phyloP scores from a whole-genome alignment of 2,888 invertebrate genomes.

The Eupithecia centaureata region DNA sequence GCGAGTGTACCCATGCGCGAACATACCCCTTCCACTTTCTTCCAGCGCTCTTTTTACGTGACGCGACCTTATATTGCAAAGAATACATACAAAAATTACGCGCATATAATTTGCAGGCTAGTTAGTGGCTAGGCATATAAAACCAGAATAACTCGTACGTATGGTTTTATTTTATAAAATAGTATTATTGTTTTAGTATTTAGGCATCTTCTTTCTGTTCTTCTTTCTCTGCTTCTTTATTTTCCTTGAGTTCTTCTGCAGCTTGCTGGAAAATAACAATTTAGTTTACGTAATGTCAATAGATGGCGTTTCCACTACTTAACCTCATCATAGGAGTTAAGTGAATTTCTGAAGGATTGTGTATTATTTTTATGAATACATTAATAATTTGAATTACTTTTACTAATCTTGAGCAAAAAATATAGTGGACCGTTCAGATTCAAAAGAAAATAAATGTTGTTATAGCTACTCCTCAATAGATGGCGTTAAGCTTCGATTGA shows the following conservation, averaged over 20 bases:
- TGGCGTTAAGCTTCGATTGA: not conserved
- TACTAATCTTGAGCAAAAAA: too few species aligned
- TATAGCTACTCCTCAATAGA: constrained; percentile 20
- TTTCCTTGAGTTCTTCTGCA: constrained; percentile 40
- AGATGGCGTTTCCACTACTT: constrained; percentile 11
- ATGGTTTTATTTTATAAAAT: not conserved
- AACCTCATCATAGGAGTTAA: not conserved
- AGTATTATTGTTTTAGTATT: not conserved
- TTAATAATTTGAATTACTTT: too few species aligned
- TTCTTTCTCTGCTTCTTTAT: constrained; percentile 32
- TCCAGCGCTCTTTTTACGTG: too few species aligned
- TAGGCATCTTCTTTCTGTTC: constrained; percentile 41
- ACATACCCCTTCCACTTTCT: too few species aligned
- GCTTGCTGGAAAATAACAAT: constrained; percentile 44
- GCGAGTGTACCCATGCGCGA: too few species aligned
- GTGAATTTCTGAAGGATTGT: too few species aligned
- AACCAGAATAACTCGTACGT: not conserved
- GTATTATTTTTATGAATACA: too few species aligned
- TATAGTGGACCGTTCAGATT: not conserved
- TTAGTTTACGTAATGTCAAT: not conserved
- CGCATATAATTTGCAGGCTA: too few species aligned
- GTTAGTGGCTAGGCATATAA: not conserved
- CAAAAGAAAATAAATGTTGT: not conserved
- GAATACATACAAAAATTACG: too few species aligned
- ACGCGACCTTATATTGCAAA: too few species aligned